Base-by-base conservation (phyloP, 1,140 invertebrate species). In the Maconellicoccus hirsutus region DNA sequence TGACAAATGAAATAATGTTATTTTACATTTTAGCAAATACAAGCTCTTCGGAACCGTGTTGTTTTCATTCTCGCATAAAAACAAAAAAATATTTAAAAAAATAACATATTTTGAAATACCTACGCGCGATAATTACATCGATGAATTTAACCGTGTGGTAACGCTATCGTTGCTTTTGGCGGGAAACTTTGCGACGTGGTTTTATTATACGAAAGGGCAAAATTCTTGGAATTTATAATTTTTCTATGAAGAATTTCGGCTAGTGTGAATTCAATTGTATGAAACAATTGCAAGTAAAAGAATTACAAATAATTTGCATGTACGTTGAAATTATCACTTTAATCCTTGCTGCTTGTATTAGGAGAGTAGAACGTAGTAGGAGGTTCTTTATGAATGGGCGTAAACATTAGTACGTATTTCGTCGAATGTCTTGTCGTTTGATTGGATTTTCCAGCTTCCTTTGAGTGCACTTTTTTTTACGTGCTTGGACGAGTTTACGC, bases 371-470 rank as follows among this genome's bases (percentile, higher is more conserved):
- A 52, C 42, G 42, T 52, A 52, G 42, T 52, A 52, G 42, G 42
- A 52, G 42, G 42, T 14, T 52, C 42, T 52, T 52, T 52, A 52
- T 52, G 42, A 52, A 52, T 52, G 42, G 42, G 42, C 42, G 42
- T 52, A 52, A 14, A 52, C 42, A 52, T 52, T 52, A 52, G 42
- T 52, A 52, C 42, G 42, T 52, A 52, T 52, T 52, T 19, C n/a
- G 42, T 52, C 16, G 42, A 52, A 52, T 52, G 42, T 52, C 42
- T 52, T 19, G 42, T 52, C 42, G 42, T 52, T 52, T 52, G 42
- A 52, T 52, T 52, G 42, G 42, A 52, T 52, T 52, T 52, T 52
- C 42, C 42, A 52, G 42, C 42, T 52, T 52, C 42, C 42, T 52
- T 52, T 4, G n/a, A 52, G 42, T 52, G 42, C 42, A 52, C 42